Evolutionary conservation across 2,888 invertebrate genomes (phyloP).

Genomic region (Lissocephala sabroskyi): DNA sequence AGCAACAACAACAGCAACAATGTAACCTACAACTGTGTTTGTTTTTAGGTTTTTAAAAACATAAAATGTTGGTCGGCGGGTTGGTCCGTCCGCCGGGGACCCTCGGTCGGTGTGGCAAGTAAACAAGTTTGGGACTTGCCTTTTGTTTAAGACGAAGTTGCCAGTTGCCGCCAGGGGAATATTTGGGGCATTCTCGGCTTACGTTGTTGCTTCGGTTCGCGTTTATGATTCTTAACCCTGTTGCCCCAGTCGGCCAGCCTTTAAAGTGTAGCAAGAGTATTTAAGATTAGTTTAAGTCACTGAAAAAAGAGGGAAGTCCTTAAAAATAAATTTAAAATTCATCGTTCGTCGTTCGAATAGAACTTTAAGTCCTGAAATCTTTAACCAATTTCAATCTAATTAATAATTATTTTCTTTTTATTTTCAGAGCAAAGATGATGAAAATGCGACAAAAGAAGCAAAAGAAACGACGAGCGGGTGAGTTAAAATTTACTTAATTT

Average conservation of each 20-base stretch:
- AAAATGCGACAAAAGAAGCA: no score
- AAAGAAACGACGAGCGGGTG: no score
- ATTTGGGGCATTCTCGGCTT: not conserved
- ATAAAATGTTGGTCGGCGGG: slow-evolving; percentile 36
- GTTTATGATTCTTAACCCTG: no score
- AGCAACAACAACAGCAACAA: slow-evolving; percentile 19
- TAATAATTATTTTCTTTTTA: slow-evolving; percentile 1
- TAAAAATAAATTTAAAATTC: no score
- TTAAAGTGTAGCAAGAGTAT: no score
- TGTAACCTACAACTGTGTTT: slow-evolving; percentile 15
- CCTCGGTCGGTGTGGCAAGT: slow-evolving; percentile 23
- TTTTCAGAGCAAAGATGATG: slow-evolving; percentile 1
- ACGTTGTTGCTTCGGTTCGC: not conserved
- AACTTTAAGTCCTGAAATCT: no score
- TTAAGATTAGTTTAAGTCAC: no score
- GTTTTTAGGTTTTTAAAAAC: slow-evolving; percentile 25
- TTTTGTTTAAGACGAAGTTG: slow-evolving; percentile 5
- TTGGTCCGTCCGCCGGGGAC: no score
- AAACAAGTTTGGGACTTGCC: slow-evolving; percentile 30
- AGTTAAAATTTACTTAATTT: no score
- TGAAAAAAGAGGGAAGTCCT: no score
- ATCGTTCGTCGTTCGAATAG: no score
- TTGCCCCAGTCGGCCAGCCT: no score
- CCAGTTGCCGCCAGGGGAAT: not conserved
- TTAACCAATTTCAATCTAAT: not conserved